Evolutionary conservation across 2,888 invertebrate species (phyloP).

Genomic region (Pseudococcus jackbeardsleyi): DNA sequence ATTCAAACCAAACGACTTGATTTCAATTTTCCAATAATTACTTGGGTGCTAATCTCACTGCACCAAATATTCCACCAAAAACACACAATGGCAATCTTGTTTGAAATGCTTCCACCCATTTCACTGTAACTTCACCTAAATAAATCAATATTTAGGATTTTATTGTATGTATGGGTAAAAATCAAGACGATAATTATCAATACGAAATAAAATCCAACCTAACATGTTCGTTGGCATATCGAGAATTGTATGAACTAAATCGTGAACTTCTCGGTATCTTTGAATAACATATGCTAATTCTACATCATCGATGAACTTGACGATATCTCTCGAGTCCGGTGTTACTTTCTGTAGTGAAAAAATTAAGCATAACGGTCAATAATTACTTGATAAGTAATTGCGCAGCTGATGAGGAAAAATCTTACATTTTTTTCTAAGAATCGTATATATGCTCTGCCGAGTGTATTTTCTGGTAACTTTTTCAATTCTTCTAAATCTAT

Average conservation of each 20-base stretch:
- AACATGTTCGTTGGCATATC: slow-evolving; percentile 96
- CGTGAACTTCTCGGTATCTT: slow-evolving; percentile 96
- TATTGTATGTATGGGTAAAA: neutral
- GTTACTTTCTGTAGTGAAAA: slow-evolving; percentile 79
- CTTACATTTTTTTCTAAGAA: slow-evolving; percentile 85
- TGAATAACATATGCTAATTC: slow-evolving; percentile 97
- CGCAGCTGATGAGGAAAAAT: slow-evolving; percentile 57
- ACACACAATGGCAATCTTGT: slow-evolving; percentile 96
- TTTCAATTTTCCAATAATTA: slow-evolving; percentile 69
- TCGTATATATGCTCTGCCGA: slow-evolving; percentile 88
- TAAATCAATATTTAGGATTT: neutral
- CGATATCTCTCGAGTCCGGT: slow-evolving; percentile 90
- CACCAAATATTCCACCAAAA: slow-evolving; percentile 92
- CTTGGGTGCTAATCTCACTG: slow-evolving; percentile 87
- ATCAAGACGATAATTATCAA: neutral
- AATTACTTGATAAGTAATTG: neutral
- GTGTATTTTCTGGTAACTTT: slow-evolving; percentile 81
- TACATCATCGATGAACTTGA: slow-evolving; percentile 90
- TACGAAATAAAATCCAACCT: slow-evolving; percentile 70
- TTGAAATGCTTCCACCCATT: slow-evolving; percentile 98
- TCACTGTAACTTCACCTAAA: slow-evolving; percentile 87
- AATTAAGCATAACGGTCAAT: neutral
- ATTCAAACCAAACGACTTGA: slow-evolving; percentile 24
- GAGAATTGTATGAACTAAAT: slow-evolving; percentile 90
- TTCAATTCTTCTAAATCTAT: slow-evolving; percentile 82